phyloP scores from a whole-genome alignment of 2,797 vertebrate genomes.

The Catostomus latipinnis region DNA sequence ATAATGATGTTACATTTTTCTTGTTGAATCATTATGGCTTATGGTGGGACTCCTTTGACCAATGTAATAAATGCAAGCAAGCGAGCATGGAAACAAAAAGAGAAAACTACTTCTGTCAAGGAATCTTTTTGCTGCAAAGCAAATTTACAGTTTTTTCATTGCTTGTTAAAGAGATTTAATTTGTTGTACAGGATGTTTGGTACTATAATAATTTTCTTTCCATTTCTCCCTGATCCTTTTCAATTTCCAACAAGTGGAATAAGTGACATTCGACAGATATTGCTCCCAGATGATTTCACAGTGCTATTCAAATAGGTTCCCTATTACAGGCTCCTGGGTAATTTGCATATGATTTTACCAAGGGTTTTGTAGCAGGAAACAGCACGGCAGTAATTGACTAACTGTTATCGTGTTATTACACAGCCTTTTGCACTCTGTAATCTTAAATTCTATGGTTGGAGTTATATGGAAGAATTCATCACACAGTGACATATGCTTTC shows the following conservation, averaged over 20 bases:
- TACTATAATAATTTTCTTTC: slow-evolving; percentile 62
- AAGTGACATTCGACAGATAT: slow-evolving; percentile 70
- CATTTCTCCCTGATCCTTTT: slow-evolving; percentile 54
- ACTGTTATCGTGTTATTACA: slow-evolving; percentile 78
- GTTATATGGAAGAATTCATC: slow-evolving; percentile 67
- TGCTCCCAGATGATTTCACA: slow-evolving; percentile 66
- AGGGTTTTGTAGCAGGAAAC: slow-evolving; percentile 70
- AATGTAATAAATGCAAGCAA: no score
- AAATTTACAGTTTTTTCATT: slow-evolving; percentile 22
- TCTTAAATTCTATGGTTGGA: slow-evolving; percentile 67
- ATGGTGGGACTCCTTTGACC: no score
- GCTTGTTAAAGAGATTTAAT: slow-evolving; percentile 53
- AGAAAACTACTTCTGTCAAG: background rate
- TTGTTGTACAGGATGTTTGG: slow-evolving; percentile 57
- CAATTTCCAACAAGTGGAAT: slow-evolving; percentile 67
- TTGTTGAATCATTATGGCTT: no score
- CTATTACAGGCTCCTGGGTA: slow-evolving; percentile 68
- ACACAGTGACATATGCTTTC: slow-evolving; percentile 58
- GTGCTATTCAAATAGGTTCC: slow-evolving; percentile 73
- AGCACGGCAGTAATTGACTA: slow-evolving; percentile 71
- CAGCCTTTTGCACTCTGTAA: slow-evolving; percentile 73
- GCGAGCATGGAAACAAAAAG: background rate
- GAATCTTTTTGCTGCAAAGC: slow-evolving; percentile 17
- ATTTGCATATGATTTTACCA: slow-evolving; percentile 81
- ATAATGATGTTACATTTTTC: no score